Evolutionary conservation across 2,888 invertebrate species (phyloP), one percentile per base, ranked within the genome.

Genomic region (Aleiodes testaceus): DNA sequence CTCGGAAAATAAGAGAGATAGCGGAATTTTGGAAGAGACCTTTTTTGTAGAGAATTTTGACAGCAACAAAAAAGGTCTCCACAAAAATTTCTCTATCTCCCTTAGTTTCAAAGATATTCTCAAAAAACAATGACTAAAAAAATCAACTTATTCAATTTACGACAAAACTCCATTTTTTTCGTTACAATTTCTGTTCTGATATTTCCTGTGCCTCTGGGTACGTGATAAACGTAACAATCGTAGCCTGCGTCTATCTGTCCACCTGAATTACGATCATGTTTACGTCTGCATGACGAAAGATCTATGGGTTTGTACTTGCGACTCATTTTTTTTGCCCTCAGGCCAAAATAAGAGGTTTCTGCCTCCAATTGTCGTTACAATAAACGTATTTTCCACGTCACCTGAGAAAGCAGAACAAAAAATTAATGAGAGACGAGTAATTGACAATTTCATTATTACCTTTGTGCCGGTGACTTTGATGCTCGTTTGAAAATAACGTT

Each of bases 231-330:
- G 71, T 72, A 75, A 75, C 74, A 74, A 75, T 75, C 70, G 72
- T 63, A 30, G 22, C 42, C 61, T 20, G 30, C 55, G 42, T 72
- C 55, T 50, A 64, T 61, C 70, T 47, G 47, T 55, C 59, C 64
- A 73, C 71, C 74, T 80, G 77, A 78, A 76, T 79, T 78, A 74
- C 76, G 75, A 71, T 74, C 76, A 68, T 68, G 75, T 78, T 78
- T 77, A 75, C 74, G 69, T 69, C 70, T 26, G 26, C 69, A 66
- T 53, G 66, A 49, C 64, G n/a, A 63, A 68, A 74, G 77, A 77
- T 75, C 74, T 69, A 75, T 69, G 70, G 70, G 67, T 64, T 63
- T 61, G 61, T 68, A 69, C 67, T 72, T 72, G 55, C 69, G 14
- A 26, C 16, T 47, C 20, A 26, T n/a, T n/a, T n/a, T n/a, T n/a